A percentile compares a stretch with the other conserved stretches of the same genome.
phyloP scores from a whole-genome alignment of 1,140 invertebrate genomes.

The Papilio glaucus region DNA sequence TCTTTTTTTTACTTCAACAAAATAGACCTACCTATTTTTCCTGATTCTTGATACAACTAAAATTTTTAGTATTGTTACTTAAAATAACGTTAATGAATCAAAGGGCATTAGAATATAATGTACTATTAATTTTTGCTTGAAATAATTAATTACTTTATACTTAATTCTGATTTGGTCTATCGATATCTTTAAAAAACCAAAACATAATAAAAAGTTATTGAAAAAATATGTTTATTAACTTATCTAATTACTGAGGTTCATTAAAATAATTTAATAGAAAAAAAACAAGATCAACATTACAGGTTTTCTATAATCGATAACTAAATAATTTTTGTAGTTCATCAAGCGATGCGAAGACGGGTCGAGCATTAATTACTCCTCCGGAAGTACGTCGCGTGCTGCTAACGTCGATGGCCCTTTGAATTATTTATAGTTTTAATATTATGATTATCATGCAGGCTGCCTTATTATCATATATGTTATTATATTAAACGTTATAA shows the following conservation, averaged over 20 bases:
- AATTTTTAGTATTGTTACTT: too few species aligned
- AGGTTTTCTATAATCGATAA: conserved; percentile 44
- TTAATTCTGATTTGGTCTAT: background rate
- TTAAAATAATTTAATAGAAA: background rate
- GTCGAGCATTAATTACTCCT: conserved; percentile 69
- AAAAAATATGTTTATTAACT: background rate
- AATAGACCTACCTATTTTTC: too few species aligned
- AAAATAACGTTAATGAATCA: too few species aligned
- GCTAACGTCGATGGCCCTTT: conserved; percentile 68
- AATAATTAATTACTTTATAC: background rate
- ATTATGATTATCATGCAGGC: conserved; percentile 78
- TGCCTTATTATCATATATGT: conserved; percentile 76
- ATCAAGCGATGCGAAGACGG: conserved; percentile 57
- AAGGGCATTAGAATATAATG: background rate
- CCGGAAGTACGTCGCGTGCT: conserved; percentile 79
- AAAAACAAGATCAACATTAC: background rate
- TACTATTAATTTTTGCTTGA: background rate
- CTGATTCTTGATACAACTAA: too few species aligned
- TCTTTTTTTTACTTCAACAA: too few species aligned
- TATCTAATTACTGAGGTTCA: background rate
- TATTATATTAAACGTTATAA: conserved; percentile 79
- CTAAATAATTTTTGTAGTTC: conserved; percentile 61
- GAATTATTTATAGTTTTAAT: conserved; percentile 82
- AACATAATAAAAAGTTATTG: background rate
- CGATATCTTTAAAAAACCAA: background rate